Base-by-base conservation (phyloP, 2,888 invertebrate genomes). In the Dromius quadrimaculatus region DNA sequence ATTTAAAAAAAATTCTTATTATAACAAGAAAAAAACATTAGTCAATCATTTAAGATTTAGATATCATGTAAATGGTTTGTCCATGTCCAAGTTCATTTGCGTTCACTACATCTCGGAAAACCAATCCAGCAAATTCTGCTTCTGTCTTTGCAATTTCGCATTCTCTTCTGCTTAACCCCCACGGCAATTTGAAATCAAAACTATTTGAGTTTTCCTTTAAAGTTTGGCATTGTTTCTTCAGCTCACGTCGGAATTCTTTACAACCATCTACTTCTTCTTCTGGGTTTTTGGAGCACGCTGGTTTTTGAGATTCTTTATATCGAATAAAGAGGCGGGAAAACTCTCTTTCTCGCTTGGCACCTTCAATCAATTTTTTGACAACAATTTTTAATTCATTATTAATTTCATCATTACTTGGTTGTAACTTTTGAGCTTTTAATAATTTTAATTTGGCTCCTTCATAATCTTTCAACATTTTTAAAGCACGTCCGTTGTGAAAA, bases 401-500 rank as follows among this genome's bases (percentile, higher is more conserved):
- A 17, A 91, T 86, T 13, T 85, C 85, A 4, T 80, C 76, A 77
- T 86, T 87, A 3, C 82, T 79, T 0, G 90, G 88, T 71, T 86
- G 83, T 22, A 88, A 74, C 59, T 78, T 79, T 22, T 85, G 82
- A 1, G 91, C 89, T 72, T 79, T 81, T 38, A 83, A 81, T 4
- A 92, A 79, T 74, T 84, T 81, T 43, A 81, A 82, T 72, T 87
- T 86, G 0, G 92, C 91, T 23, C 76, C 77, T 3, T 82, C 77
- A 78, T 86, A 92, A 6, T 89, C 86, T 1, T 86, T 85, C 23
- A 89, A 84, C 82, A 85, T 85, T 68, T 86, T 79, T 9, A 92
- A 80, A 13, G 92, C 91, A 76, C 88, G 88, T 0, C 90, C 92
- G 80, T 89, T 87, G 76, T 90, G 89, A 76, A 85, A 89, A 9